Evolutionary conservation across 64 coral and sea anemone species (phyloP), one percentile per base, ranked within the genome.

Genomic region (Actinia equina): DNA sequence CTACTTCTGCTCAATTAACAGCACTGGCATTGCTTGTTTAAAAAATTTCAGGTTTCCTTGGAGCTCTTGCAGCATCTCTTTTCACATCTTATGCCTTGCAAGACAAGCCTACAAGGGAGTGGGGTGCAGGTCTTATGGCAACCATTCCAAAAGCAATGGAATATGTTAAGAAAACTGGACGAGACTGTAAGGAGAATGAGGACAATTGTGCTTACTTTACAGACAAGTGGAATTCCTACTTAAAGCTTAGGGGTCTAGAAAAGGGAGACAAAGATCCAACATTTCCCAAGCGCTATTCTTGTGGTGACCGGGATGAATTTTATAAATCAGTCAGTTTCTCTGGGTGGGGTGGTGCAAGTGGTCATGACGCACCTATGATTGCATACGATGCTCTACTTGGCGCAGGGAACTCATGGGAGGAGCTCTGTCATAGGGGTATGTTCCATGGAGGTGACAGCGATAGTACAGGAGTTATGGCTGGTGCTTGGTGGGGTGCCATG

Each of bases 341-440:
- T 37, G 97, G 97, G 0, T 99, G 97, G 97, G 97, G 90, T 52
- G 97, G 97, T 4, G 52, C 97, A 2, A 99, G 97, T 51, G 97
- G 97, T 12, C 97, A 99, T 65, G 97, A 99, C 84, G 97, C 97
- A 49, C 97, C 97, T 5, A 99, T 99, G 93, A 99, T 99, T 83
- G 97, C 97, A 25, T 99, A 99, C 83, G 97, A 99, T 89, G 97
- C 97, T 7, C 51, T 99, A 42, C 88, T 95, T 8, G 91, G 97
- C 30, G 90, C 97, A 11, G 88, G 88, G 7, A 82, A 82, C 27
- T 93, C 91, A 4, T 99, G 97, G 97, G 67, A 87, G n/a, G 91
- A 99, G 91, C 86, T 99, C 19, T 99, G 97, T 84, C 86, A 79
- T 70, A 89, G 97, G 5, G 90, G 70, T 7, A 95, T 99, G 97